A percentile compares a stretch with the other conserved stretches of the same genome.
Conservation (phyloP, 2,797 vertebrate genomes). For the Smutsia gigantea region DNA sequence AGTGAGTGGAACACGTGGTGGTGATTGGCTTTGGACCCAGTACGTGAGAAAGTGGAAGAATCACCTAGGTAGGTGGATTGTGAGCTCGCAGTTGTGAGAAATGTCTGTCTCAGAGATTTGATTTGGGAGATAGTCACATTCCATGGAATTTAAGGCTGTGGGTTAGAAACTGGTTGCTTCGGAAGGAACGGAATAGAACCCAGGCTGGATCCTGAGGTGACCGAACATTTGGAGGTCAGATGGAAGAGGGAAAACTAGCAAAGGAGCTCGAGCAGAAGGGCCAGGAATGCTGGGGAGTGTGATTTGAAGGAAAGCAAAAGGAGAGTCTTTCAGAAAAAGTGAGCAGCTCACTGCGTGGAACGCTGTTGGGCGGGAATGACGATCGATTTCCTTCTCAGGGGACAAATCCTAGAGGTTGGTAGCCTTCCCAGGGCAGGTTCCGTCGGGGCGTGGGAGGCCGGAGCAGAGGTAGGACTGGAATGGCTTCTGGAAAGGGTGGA, state of each 20-base stretch:
- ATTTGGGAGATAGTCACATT: neutral
- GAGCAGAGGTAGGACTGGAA: neutral
- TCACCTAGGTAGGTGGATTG: neutral
- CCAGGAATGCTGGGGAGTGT: neutral
- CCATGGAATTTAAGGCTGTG: neutral
- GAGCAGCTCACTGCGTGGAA: neutral
- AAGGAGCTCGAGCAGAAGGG: neutral
- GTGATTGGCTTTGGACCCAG: neutral
- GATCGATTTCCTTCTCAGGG: neutral
- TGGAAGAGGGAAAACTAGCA: neutral
- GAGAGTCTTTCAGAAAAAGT: neutral
- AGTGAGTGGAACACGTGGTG: too few species aligned
- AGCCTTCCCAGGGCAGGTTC: neutral
- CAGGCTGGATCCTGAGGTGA: neutral
- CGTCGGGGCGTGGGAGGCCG: accelerated
- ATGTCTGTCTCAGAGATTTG: neutral
- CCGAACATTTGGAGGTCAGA: neutral
- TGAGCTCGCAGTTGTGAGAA: neutral
- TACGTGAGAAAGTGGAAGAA: neutral
- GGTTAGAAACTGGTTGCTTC: neutral
- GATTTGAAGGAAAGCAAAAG: neutral
- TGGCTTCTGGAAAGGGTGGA: neutral
- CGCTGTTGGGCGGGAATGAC: neutral
- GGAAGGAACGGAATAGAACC: neutral
- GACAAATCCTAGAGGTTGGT: neutral